Evolutionary conservation across 2,797 vertebrate genomes (phyloP).

Genomic region (Manis javanica): DNA sequence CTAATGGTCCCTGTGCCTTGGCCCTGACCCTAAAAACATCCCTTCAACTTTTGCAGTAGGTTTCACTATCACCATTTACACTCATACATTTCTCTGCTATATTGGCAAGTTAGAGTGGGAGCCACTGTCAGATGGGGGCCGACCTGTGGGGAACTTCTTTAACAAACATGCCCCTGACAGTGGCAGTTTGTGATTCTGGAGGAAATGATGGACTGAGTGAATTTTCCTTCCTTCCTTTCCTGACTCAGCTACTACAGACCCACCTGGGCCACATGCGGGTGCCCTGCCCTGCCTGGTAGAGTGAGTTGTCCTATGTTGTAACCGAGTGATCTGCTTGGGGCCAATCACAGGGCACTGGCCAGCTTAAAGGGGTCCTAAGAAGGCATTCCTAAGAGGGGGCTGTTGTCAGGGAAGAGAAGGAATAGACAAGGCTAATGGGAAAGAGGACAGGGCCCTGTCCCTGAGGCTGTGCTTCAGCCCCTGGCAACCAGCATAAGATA

Average conservation of each 20-base stretch:
- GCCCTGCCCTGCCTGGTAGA: not conserved
- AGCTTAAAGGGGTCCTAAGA: not conserved
- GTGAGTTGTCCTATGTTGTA: not conserved
- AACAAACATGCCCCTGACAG: not conserved
- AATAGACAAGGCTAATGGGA: not conserved
- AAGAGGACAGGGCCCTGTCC: not conserved
- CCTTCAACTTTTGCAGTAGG: not conserved
- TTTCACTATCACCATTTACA: not conserved
- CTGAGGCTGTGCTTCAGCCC: not conserved
- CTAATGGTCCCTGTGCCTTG: not conserved
- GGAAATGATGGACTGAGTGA: not conserved
- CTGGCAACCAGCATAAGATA: not conserved
- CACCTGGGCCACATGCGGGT: not conserved
- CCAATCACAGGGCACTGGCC: not conserved
- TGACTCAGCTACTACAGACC: not conserved
- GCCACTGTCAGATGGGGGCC: not conserved
- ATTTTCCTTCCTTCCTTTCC: conserved; percentile 11
- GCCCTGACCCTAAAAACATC: not conserved
- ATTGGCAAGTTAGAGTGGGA: not conserved
- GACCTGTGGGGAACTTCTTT: not conserved
- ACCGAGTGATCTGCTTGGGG: not conserved
- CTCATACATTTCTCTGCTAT: not conserved
- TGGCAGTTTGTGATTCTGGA: not conserved
- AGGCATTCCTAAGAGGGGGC: not conserved
- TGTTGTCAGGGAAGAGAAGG: not conserved